phyloP scores from a whole-genome alignment of 2,888 invertebrate species.

The Asteroscopus sphinx region DNA sequence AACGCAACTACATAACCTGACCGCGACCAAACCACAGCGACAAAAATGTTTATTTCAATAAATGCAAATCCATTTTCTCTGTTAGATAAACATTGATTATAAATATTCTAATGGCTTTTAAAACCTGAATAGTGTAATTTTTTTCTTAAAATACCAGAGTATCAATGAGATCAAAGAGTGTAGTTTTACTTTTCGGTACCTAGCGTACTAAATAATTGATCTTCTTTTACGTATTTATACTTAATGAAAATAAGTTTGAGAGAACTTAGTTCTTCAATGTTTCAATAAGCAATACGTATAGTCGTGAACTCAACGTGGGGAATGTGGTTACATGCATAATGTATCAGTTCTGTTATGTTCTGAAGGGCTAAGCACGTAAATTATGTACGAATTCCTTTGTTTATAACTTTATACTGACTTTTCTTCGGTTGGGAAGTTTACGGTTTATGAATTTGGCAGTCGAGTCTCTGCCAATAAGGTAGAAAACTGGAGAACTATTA shows the following conservation, averaged over 20 bases:
- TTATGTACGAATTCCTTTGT: slow-evolving; percentile 34
- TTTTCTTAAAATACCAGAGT: too few species aligned
- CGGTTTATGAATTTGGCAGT: background rate
- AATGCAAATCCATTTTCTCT: too few species aligned
- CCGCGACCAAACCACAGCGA: too few species aligned
- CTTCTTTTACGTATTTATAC: slow-evolving; percentile 27
- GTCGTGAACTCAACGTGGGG: slow-evolving; percentile 18
- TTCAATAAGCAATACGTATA: slow-evolving; percentile 23
- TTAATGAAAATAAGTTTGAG: slow-evolving; percentile 25
- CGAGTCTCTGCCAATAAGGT: background rate
- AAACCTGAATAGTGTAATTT: too few species aligned
- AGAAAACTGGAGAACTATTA: too few species aligned
- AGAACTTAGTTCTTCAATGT: slow-evolving; percentile 33
- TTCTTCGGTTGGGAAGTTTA: slow-evolving; percentile 12
- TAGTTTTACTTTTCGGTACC: slow-evolving; percentile 30
- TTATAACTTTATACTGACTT: slow-evolving; percentile 18
- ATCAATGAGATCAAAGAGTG: too few species aligned
- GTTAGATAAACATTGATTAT: too few species aligned
- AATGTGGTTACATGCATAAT: slow-evolving; percentile 49
- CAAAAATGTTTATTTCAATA: too few species aligned
- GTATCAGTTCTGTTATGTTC: slow-evolving; percentile 36
- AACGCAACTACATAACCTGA: too few species aligned
- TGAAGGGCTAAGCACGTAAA: slow-evolving; percentile 18
- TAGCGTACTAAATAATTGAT: slow-evolving; percentile 43
- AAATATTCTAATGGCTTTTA: too few species aligned